Percentiles rank a stretch among this genome's conserved stretches.
Conservation (phyloP, 2,888 invertebrate species). For the Crepidodera aurea region DNA sequence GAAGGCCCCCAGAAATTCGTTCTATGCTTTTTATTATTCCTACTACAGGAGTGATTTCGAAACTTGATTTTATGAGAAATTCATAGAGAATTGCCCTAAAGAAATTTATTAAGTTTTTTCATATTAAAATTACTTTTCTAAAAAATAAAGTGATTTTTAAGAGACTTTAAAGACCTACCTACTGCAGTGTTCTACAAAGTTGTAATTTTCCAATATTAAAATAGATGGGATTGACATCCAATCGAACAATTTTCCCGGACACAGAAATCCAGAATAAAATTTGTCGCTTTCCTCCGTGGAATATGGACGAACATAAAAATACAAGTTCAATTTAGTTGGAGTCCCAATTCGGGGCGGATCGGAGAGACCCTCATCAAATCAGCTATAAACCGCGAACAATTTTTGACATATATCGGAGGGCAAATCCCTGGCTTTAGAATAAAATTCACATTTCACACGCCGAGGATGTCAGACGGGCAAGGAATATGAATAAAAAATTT, state of each 20-base stretch:
- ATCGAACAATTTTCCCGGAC: background rate
- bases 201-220: no score
- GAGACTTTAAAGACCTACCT: no score
- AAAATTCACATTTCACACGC: constrained; percentile 57
- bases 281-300: constrained; percentile 24
- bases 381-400: constrained; percentile 61
- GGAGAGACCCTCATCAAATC: constrained; percentile 58
- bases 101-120: no score
- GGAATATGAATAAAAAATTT: constrained; percentile 42
- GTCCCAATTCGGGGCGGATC: constrained; percentile 42
- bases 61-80: no score
- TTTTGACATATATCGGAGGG: constrained; percentile 58
- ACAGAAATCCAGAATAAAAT: constrained; percentile 7
- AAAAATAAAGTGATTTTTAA: no score
- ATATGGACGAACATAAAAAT: constrained; percentile 45
- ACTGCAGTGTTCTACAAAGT: no score
- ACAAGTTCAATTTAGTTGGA: constrained; percentile 49
- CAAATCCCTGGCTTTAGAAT: constrained; percentile 52
- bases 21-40: no score
- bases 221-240: no score
- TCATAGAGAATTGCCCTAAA: no score
- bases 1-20: no score
- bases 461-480: constrained; percentile 24
- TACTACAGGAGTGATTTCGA: no score
- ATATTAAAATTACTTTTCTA: no score